Evolutionary conservation across 1,140 invertebrate species (phyloP).

Genomic region (Camponotus vicinus): DNA sequence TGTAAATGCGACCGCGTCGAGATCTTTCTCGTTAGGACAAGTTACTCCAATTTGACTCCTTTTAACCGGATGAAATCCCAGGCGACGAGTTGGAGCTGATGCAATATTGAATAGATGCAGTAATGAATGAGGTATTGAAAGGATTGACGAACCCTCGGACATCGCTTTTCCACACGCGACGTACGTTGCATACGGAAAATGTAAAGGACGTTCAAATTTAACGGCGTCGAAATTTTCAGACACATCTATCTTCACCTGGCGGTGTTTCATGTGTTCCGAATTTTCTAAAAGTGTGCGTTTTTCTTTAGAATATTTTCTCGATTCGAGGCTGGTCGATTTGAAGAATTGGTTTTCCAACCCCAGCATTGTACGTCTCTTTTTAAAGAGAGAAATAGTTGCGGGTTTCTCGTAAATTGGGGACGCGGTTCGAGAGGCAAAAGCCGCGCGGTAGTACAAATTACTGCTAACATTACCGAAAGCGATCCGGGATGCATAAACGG

Average conservation of each 20-base stretch:
- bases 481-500: slow-evolving; percentile 64
- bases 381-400: slow-evolving; percentile 32
- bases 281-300: too few relatives aligned
- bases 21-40: slow-evolving; percentile 6
- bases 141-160: background rate
- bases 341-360: too few relatives aligned
- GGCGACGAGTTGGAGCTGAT: background rate
- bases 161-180: too few relatives aligned
- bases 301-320: too few relatives aligned
- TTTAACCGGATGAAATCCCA: background rate
- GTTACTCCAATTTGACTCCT: background rate
- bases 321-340: too few relatives aligned
- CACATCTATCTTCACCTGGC: background rate
- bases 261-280: too few relatives aligned
- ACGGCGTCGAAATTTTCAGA: background rate
- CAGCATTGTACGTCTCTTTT: background rate
- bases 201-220: background rate
- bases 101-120: background rate
- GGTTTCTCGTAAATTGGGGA: slow-evolving; percentile 47
- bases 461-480: slow-evolving; percentile 51
- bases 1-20: background rate
- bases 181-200: too few relatives aligned
- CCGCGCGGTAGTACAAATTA: slow-evolving; percentile 55
- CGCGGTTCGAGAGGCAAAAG: slow-evolving; percentile 49
- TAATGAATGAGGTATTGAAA: too few relatives aligned